These are phyloP conservation scores for Drosophila formosana DNA, from an alignment of 2,888 invertebrate genomes.

Conservation along the genomic window DNA sequence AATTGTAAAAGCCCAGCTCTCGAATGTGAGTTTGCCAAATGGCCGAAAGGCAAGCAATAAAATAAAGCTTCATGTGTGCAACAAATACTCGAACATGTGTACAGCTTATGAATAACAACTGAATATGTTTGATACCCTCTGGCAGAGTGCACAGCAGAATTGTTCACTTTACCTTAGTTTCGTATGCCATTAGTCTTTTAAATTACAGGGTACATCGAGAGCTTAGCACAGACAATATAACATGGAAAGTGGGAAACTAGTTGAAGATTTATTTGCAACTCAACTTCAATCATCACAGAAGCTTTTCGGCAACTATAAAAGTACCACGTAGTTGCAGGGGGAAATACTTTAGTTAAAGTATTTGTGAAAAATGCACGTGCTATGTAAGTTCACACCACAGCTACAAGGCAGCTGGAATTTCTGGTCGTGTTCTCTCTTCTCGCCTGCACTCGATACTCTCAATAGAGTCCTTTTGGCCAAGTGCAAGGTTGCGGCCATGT, in stretches of 20 bases:
- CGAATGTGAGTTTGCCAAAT: slow-evolving; percentile 5
- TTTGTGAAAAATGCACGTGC: slow-evolving; percentile 33
- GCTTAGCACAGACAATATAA: slow-evolving; percentile 41
- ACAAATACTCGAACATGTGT: slow-evolving; percentile 2
- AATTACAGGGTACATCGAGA: slow-evolving; percentile 7
- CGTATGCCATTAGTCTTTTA: background rate
- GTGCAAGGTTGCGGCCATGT: slow-evolving; percentile 39
- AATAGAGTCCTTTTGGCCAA: slow-evolving; percentile 28
- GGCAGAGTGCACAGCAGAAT: too few relatives aligned
- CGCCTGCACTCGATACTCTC: slow-evolving; percentile 11
- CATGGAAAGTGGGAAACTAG: slow-evolving; percentile 15
- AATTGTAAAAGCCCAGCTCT: slow-evolving; percentile 41
- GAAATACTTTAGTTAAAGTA: slow-evolving; percentile 16
- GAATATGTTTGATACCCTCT: background rate
- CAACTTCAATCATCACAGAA: slow-evolving; percentile 27
- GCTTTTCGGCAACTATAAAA: slow-evolving; percentile 5
- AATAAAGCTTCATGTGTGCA: slow-evolving; percentile 23
- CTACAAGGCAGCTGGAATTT: slow-evolving; percentile 36
- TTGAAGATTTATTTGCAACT: slow-evolving; percentile 29
- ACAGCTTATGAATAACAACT: slow-evolving; percentile 7
- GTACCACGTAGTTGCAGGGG: background rate
- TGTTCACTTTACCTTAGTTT: background rate
- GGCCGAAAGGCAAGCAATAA: slow-evolving; percentile 51
- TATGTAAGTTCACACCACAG: slow-evolving; percentile 52
- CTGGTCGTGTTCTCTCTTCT: slow-evolving; percentile 23